These are phyloP conservation scores for Marcusenius ussheri DNA, from an alignment of 2,113 vertebrate genomes.

Conservation along the genomic window DNA sequence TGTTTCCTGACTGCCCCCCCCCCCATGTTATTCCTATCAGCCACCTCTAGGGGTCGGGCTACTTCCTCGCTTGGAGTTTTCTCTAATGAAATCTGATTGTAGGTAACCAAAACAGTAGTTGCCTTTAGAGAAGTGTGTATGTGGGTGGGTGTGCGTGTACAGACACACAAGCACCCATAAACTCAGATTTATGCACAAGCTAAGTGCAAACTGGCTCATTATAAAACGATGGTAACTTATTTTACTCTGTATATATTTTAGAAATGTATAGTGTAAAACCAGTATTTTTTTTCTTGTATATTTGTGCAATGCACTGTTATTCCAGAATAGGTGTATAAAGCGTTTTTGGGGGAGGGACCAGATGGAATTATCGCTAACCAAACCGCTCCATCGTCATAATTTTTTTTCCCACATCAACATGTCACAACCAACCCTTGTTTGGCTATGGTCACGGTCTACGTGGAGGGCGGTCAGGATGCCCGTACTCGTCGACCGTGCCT, in stretches of 20 bases:
- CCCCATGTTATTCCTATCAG: slow-evolving; percentile 84
- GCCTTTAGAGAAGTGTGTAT: slow-evolving; percentile 75
- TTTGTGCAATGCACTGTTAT: slow-evolving; percentile 92
- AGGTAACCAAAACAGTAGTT: slow-evolving; percentile 97
- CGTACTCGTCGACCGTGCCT: neutral
- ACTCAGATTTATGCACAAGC: slow-evolving; percentile 34
- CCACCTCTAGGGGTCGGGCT: slow-evolving; percentile 75
- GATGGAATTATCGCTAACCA: slow-evolving; percentile 44
- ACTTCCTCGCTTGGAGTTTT: slow-evolving; percentile 78
- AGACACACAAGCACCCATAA: neutral
- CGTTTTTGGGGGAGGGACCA: slow-evolving; percentile 50
- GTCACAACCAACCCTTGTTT: slow-evolving; percentile 22
- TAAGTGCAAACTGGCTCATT: slow-evolving; percentile 75
- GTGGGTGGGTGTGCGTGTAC: neutral
- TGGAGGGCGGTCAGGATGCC: neutral
- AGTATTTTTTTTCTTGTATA: slow-evolving; percentile 89
- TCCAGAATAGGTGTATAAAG: slow-evolving; percentile 68
- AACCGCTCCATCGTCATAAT: slow-evolving; percentile 31
- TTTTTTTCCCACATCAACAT: slow-evolving; percentile 21
- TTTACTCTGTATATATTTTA: slow-evolving; percentile 99
- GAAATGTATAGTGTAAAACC: slow-evolving; percentile 93
- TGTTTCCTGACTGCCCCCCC: slow-evolving; percentile 86
- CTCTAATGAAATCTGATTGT: slow-evolving; percentile 74
- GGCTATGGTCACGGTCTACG: neutral
- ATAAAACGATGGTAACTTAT: slow-evolving; percentile 91